phyloP scores from a whole-genome alignment of 2,888 invertebrate species.

The Brenthis daphne region DNA sequence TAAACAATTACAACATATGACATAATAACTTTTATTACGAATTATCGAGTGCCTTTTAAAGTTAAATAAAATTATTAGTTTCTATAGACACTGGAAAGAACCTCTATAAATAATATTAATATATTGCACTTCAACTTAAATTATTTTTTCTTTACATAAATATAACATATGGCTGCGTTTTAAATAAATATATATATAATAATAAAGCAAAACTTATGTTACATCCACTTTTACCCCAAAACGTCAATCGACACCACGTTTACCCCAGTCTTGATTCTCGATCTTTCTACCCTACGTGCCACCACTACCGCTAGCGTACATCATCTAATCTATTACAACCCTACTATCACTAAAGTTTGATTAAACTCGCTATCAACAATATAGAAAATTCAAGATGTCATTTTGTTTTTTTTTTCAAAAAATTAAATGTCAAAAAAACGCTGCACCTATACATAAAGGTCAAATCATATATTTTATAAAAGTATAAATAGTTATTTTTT shows the following conservation, averaged over 20 bases:
- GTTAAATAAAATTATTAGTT: not conserved
- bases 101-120: not conserved
- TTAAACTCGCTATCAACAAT: conserved; percentile 5
- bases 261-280: conserved; percentile 66
- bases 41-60: not conserved
- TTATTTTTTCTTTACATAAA: not conserved
- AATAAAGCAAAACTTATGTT: conserved; percentile 15
- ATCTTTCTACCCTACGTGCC: conserved; percentile 47
- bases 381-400: conserved; percentile 3
- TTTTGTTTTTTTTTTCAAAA: not conserved
- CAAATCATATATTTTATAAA: no score
- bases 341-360: conserved; percentile 30
- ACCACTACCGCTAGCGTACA: conserved; percentile 35
- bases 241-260: conserved; percentile 22
- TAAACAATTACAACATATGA: no score
- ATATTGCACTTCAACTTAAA: not conserved
- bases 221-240: conserved; percentile 10
- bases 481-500: no score
- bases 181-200: not conserved
- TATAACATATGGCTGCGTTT: not conserved
- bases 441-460: not conserved
- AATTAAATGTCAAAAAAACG: not conserved
- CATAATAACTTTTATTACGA: not conserved
- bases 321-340: conserved; percentile 36
- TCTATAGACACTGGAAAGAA: not conserved